A percentile compares a stretch with the other conserved stretches of the same genome.
Evolutionary conservation across 1,140 invertebrate genomes (phyloP).

Genomic region (Acromyrmex charruanus): DNA sequence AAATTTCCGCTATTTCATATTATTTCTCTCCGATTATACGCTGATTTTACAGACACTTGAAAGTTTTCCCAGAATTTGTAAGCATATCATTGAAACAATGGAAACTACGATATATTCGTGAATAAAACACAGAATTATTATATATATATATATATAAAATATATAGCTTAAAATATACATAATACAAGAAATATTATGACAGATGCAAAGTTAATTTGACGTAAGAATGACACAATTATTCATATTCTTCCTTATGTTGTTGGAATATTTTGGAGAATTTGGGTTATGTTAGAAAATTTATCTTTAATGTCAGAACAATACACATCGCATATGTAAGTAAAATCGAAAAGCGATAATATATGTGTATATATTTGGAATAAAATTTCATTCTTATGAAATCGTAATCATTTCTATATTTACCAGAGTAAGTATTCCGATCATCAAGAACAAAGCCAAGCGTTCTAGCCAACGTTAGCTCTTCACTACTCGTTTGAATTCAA

Average conservation of each 20-base stretch:
- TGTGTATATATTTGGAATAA: background rate
- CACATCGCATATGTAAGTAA: background rate
- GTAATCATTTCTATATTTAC: too few species aligned
- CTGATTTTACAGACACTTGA: background rate
- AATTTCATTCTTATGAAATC: background rate
- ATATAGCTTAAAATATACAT: background rate
- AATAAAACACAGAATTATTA: background rate
- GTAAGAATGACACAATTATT: slow-evolving; percentile 1
- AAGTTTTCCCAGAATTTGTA: background rate
- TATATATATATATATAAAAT: too few species aligned
- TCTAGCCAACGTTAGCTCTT: slow-evolving; percentile 57
- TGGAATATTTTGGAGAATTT: background rate
- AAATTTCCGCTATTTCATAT: slow-evolving; percentile 50
- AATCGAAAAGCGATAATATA: slow-evolving; percentile 3
- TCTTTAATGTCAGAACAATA: background rate
- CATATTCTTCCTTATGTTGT: background rate
- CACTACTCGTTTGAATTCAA: slow-evolving; percentile 46
- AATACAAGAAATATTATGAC: slow-evolving; percentile 1
- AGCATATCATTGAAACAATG: background rate
- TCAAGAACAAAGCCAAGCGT: slow-evolving; percentile 20
- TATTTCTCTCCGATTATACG: background rate
- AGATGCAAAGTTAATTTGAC: slow-evolving; percentile 9
- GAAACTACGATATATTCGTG: background rate
- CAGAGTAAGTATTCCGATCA: slow-evolving; percentile 10
- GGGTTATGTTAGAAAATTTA: background rate